Evolutionary conservation across 2,113 vertebrate genomes (phyloP), one percentile per base, ranked within the genome.

Genomic region (Microtus richardsoni): DNA sequence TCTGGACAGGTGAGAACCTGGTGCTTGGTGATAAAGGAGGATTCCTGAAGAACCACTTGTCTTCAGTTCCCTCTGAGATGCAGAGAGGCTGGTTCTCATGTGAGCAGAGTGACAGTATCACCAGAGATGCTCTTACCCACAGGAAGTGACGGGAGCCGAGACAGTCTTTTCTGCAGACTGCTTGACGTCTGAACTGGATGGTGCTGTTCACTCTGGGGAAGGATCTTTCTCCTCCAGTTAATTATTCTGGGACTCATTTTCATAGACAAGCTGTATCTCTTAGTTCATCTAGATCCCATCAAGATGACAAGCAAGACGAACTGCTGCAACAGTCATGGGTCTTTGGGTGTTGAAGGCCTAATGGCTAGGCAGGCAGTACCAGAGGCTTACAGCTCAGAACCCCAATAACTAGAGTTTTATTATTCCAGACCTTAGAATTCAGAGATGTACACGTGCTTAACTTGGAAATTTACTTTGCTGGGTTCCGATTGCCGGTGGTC

Each of bases 121-220:
- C 8, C 24, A 64, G 58, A 41, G n/a, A 64, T 47, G 26, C 9
- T 12, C 16, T 44, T 5, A 83, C 26, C n/a, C 19, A 8, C 58
- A 84, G 58, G 17, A 26, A 41, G 54, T 28, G 54, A 62, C 0
- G 1, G 13, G 22, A 13, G 0, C 3, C 1, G 24, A 44, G n/a
- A 21, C 12, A 47, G 39, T 9, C 39, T 47, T 66, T 85, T 19
- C 39, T 10, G 12, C 41, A 47, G 28, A 84, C 16, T 2, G 19
- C 80, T 83, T 62, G 54, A n/a, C n/a, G 10, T 62, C 82, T 84
- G 60, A 41, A 64, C 82, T 19, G 14, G 60, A 47, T 14, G 11
- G 8, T 66, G 60, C 39, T 85, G 16, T 13, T 41, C 60, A 85
- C 26, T 64, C 39, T 47, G 39, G 41, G 41, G 39, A 17, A 66